Percentiles rank a stretch among this genome's conserved stretches.
phyloP scores from a whole-genome alignment of 2,113 vertebrate species.

The Globicephala melas region DNA sequence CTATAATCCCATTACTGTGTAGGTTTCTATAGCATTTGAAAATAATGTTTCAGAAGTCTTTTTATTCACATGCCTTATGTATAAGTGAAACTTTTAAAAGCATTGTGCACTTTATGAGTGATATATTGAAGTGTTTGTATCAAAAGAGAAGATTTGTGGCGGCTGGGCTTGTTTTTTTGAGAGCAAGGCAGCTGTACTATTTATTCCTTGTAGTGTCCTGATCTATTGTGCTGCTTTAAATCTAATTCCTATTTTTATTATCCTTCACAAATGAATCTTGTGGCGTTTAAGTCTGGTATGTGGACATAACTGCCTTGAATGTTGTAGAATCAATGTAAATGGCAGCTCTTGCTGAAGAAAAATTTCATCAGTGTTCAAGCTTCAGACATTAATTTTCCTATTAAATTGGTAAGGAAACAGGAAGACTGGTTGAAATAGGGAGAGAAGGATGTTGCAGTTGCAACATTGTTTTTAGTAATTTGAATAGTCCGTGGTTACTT shows the following conservation, averaged over 20 bases:
- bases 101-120: background rate
- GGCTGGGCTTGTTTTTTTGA: background rate
- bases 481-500: conserved; percentile 41
- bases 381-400: conserved; percentile 12
- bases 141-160: conserved; percentile 21
- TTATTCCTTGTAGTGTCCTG: background rate
- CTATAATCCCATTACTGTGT: background rate
- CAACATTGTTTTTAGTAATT: conserved; percentile 45
- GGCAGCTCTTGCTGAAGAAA: conserved; percentile 20
- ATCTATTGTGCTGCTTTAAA: background rate
- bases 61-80: background rate
- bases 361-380: background rate
- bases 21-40: background rate
- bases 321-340: conserved; percentile 33
- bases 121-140: background rate
- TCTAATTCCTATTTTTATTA: conserved; percentile 35
- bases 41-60: conserved; percentile 32
- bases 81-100: background rate
- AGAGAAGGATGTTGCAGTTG: conserved; percentile 12
- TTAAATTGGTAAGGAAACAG: background rate
- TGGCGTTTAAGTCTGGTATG: background rate
- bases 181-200: background rate
- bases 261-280: background rate
- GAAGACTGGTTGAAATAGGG: background rate
- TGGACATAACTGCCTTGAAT: background rate